Evolutionary conservation across 2,797 vertebrate species (phyloP), one percentile per base, ranked within the genome.

Genomic region (Trachops cirrhosus): DNA sequence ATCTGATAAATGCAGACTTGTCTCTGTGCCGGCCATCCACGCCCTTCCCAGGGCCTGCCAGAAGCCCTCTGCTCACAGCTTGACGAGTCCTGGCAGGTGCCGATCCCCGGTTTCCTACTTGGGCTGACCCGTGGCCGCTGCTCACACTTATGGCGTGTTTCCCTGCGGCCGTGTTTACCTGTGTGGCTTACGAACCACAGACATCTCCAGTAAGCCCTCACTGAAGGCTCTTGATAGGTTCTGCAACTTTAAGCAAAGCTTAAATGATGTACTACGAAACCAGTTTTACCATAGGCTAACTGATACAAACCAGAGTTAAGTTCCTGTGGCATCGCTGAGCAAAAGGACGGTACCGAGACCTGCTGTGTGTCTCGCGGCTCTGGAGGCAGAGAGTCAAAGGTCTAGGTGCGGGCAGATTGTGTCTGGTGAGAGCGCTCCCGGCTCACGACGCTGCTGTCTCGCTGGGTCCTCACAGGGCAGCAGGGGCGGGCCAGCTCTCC

Each of bases 41-140:
- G 8, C 5, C 0, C 34, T 26, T n/a, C 46, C 62, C 50, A 6
- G 44, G 5, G 26, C 59, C 19, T 10, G 2, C 8, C 50, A 6
- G 73, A n/a, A 1, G 16, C 44, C 57, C 73, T 48, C 48, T 0
- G 0, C 22, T 37, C 71, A 5, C 26, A 4, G 29, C 19, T 5
- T 6, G 46, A 21, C 0, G 7, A 14, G 18, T 57, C 24, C n/a
- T 0, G 57, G 37, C 14, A 4, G 2, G 21, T 3, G 6, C 16
- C 16, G 24, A 3, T 29, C 22, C 37, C 44, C 29, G 6, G 1
- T n/a, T 39, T 50, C 73, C 52, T 41, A 0, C 59, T 3, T 9
- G 50, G 29, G 16, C 71, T 6, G 15, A 6, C 14, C 46, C 9
- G 29, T 4, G 18, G 64, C 44, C 54, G 2, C 22, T 6, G 22